Evolutionary conservation across 2,113 vertebrate species (phyloP).

Genomic region (Microcebus lehilahytsara): DNA sequence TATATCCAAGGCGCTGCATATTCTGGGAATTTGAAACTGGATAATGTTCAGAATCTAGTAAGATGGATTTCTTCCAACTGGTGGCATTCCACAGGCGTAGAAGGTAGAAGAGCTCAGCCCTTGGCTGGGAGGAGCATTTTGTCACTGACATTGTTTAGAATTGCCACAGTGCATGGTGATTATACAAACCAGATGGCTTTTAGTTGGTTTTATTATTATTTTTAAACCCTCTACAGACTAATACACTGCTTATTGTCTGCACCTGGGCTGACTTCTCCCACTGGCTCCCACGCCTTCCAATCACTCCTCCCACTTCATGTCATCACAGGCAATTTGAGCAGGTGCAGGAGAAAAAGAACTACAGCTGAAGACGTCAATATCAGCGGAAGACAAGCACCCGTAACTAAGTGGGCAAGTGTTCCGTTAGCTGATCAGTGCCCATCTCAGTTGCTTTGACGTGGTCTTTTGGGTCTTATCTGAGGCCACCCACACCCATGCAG

Average conservation of each 20-base stretch:
- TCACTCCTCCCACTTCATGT: neutral
- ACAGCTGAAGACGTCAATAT: neutral
- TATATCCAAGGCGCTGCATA: neutral
- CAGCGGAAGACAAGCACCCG: fast-evolving
- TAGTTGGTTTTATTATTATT: slow-evolving; percentile 41
- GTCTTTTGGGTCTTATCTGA: neutral
- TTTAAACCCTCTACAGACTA: neutral
- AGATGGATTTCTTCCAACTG: neutral
- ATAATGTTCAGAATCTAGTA: neutral
- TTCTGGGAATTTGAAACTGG: neutral
- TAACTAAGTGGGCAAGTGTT: neutral
- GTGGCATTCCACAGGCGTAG: neutral
- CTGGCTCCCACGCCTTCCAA: neutral
- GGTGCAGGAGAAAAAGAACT: neutral
- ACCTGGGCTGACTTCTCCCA: neutral
- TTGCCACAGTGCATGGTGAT: neutral
- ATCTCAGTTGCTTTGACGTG: neutral
- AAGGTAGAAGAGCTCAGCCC: neutral
- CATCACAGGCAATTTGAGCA: neutral
- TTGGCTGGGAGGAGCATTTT: neutral
- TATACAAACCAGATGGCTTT: slow-evolving; percentile 57
- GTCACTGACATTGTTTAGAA: neutral
- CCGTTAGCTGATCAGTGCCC: neutral
- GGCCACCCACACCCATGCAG: no score
- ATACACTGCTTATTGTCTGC: neutral